Percentiles rank a stretch among this genome's conserved stretches.
Conservation (phyloP, 2,888 invertebrate genomes). For the Helleia helle region DNA sequence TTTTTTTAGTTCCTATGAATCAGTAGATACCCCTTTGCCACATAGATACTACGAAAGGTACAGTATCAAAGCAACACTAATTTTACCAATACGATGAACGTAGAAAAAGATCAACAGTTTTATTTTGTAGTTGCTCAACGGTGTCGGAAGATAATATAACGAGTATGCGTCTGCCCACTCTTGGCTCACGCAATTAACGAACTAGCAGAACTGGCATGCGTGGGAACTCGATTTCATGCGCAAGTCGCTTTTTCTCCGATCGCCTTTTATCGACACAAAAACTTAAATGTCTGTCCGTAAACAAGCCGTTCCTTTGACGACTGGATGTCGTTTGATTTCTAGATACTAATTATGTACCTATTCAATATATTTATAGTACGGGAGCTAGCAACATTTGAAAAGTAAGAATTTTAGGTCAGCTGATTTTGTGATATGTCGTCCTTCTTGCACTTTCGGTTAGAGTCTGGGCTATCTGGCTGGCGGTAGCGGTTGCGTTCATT, state of each 20-base stretch:
- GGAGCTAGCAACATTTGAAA: no score
- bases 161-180: not conserved
- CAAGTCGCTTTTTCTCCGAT: conserved; percentile 57
- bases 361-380: no score
- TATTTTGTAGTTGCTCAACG: conserved; percentile 18
- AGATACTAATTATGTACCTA: conserved; percentile 8
- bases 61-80: no score
- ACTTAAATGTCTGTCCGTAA: conserved; percentile 35
- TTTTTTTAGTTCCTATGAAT: no score
- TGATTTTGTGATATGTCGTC: no score
- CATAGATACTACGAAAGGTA: no score
- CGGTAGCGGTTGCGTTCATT: no score
- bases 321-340: conserved; percentile 10
- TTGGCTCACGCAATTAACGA: conserved; percentile 20
- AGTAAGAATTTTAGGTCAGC: no score
- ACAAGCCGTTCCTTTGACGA: conserved; percentile 25
- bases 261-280: conserved; percentile 35
- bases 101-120: not conserved
- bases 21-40: no score
- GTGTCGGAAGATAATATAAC: conserved; percentile 9
- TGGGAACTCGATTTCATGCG: conserved; percentile 60
- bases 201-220: conserved; percentile 47
- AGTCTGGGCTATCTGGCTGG: no score
- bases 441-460: no score
- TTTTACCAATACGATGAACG: not conserved